Base-by-base conservation (phyloP, 2,888 invertebrate genomes). In the Brachyptera putata region DNA sequence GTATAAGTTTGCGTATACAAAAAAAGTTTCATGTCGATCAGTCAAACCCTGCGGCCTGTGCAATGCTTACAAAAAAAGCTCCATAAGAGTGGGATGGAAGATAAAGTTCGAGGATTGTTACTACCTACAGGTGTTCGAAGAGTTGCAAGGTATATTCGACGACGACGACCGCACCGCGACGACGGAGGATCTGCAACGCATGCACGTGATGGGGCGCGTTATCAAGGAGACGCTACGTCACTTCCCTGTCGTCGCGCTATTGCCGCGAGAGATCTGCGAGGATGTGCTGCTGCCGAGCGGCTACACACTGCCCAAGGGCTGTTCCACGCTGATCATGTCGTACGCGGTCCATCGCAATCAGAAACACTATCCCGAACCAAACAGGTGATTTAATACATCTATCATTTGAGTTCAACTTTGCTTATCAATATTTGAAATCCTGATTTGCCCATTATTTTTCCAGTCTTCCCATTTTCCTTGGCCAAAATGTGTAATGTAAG, bases 381-480 rank as follows among this genome's bases (percentile, higher is more conserved):
- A 14, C 50, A 50, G 30, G 50, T 50, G 46, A 24, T 24, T 22
- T 24, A 30, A 30, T n/a, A n/a, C n/a, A n/a, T n/a, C n/a, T n/a
- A n/a, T n/a, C n/a, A n/a, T n/a, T n/a, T n/a, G n/a, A n/a, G n/a
- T n/a, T n/a, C n/a, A n/a, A n/a, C n/a, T n/a, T n/a, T n/a, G n/a
- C n/a, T n/a, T n/a, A n/a, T n/a, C n/a, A n/a, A n/a, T n/a, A n/a
- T n/a, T n/a, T n/a, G n/a, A n/a, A n/a, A n/a, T n/a, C n/a, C n/a
- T n/a, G n/a, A n/a, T n/a, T n/a, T n/a, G n/a, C n/a, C n/a, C n/a
- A n/a, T n/a, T n/a, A n/a, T n/a, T n/a, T n/a, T n/a, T n/a, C n/a
- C n/a, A n/a, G n/a, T n/a, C n/a, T n/a, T n/a, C n/a, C n/a, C n/a
- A n/a, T n/a, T n/a, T n/a, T n/a, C n/a, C n/a, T n/a, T n/a, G n/a